Base-by-base conservation (phyloP, 1,140 invertebrate genomes). In the Apis dorsata region DNA sequence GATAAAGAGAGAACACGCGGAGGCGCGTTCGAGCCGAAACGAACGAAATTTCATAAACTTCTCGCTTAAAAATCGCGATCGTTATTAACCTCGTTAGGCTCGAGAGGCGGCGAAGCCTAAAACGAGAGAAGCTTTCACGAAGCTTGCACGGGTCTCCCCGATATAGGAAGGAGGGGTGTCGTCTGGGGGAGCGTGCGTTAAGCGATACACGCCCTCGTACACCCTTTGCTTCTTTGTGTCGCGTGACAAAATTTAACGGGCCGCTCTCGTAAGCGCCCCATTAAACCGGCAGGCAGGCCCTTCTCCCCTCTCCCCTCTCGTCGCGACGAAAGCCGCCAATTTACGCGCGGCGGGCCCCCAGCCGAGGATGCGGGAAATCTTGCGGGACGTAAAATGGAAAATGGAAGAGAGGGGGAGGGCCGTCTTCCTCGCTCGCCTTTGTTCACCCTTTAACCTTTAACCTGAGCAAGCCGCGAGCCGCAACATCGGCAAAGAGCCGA, bases 291-390 rank as follows among this genome's bases (percentile, higher is more conserved):
- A 70, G 57, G 62, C 19, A 69, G 62, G 21, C 53, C 34, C 28
- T 59, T 49, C 19, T 55, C 79, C 65, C 1, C 59, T 60, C 28
- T 57, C 49, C 28, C 44, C 65, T 51, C 60, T 75, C 74, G 85
- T 84, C 85, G 78, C 82, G 85, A 89, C 80, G 86, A 88, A 88
- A 88, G 77, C 87, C 86, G 86, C 82, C 87, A 88, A 87, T 88
- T 88, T 88, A 85, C 79, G 69, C 63, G 28, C 34, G 13, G n/a
- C 13, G 13, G 34, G 44, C 4, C 51, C 59, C 11, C 11, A 49
- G 51, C 28, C 83, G 71, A 87, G 86, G 72, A 88, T 75, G 83
- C 87, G 86, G 81, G 76, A 87, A 85, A 87, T 88, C 86, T 88
- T 88, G 79, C 79, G 86, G 83, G 65, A 60, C 83, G 66, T 87